These are phyloP conservation scores for Cotesia typhae DNA, from an alignment of 1,140 invertebrate species.

Conservation along the genomic window DNA sequence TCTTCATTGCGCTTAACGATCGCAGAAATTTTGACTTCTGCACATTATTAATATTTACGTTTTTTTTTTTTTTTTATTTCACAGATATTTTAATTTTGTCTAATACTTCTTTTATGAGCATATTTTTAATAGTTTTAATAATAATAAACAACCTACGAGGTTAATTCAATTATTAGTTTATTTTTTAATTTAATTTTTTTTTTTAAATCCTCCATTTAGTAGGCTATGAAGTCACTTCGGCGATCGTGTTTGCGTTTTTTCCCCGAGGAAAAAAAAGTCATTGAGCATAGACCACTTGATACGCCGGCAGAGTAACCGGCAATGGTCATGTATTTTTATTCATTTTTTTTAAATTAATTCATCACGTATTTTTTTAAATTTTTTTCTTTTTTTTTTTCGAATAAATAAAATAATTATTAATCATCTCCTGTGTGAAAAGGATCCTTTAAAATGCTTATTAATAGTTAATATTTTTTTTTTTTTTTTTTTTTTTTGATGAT, in stretches of 20 bases:
- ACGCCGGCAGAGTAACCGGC: conserved; percentile 9
- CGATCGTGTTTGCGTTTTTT: conserved; percentile 31
- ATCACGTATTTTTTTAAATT: conserved; percentile 6
- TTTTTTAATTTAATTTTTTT: neutral
- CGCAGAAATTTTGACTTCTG: conserved; percentile 27
- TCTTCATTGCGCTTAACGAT: conserved; percentile 40
- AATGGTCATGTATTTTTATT: conserved; percentile 31
- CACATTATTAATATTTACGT: conserved; percentile 11
- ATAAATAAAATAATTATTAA: too few relatives aligned
- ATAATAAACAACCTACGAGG: neutral
- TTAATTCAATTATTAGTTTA: neutral
- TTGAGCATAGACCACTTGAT: conserved; percentile 35
- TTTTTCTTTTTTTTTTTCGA: neutral
- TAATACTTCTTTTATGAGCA: neutral
- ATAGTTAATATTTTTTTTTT: conserved; percentile 8
- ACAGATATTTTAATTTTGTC: neutral
- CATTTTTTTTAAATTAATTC: conserved; percentile 22
- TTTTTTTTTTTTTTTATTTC: neutral
- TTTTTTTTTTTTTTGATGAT: conserved; percentile 30
- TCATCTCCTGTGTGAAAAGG: neutral
- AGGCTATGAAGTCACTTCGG: conserved; percentile 24
- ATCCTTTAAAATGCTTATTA: neutral
- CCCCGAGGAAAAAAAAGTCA: conserved; percentile 36
- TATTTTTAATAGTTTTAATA: neutral
- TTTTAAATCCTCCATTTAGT: neutral